Evolutionary conservation across 2,888 invertebrate species (phyloP), one percentile per base, ranked within the genome.

Genomic region (Lingula anatina): DNA sequence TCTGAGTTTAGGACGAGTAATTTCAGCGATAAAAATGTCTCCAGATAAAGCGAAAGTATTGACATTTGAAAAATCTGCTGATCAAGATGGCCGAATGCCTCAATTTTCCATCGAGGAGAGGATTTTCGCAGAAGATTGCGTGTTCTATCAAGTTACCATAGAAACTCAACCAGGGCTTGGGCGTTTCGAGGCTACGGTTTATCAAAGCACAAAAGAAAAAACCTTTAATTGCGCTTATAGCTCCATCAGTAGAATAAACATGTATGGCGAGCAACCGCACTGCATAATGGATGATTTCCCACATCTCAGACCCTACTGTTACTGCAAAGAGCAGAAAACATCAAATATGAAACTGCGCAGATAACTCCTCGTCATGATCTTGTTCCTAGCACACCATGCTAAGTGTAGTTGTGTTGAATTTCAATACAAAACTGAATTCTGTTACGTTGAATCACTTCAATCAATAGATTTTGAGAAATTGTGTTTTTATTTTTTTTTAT

Each of bases 81-180:
- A 95, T 74, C 73, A 76, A 0, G 94, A 95, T 71, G 94, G 95
- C 0, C 90, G 89, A 61, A 23, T 59, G 9, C 9, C 31, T 12
- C 31, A 31, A 15, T n/a, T n/a, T n/a, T n/a, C n/a, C n/a, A n/a
- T n/a, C n/a, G n/a, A n/a, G n/a, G n/a, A n/a, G n/a, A n/a, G n/a
- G n/a, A n/a, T n/a, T n/a, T 31, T 31, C 31, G 31, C 31, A 12
- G 31, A 31, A 31, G 15, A 31, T 15, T 12, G 9, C 9, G 80
- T 89, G 47, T 79, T 86, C 53, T 91, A 88, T 76, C 92, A 93
- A 71, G 72, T 93, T 15, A 90, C 89, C 79, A 82, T 90, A 15
- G 51, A 62, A 18, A 84, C 89, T 0, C 74, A 79, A 2, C 95
- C 95, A 0, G 90, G 89, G 0, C 77, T 81, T 12, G 89, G 87